Evolutionary conservation across 2,888 invertebrate genomes (phyloP).

Genomic region (Caenorhabditis japonica): DNA sequence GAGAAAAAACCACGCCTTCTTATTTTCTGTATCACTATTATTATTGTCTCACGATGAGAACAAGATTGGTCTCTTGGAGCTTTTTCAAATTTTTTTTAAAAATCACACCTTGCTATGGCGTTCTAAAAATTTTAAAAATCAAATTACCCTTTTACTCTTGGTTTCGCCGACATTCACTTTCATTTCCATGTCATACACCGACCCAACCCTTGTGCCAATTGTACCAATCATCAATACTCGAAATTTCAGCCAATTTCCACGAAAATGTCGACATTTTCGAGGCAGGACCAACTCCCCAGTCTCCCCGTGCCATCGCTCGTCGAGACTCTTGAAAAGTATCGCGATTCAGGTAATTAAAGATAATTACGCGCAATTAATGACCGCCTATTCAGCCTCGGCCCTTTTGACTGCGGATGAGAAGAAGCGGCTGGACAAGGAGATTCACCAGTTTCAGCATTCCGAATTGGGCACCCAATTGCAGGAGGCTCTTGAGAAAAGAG

Average conservation of each 20-base stretch:
- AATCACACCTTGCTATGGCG: constrained; percentile 1
- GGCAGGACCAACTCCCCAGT: constrained; percentile 52
- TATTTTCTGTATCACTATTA: too few relatives aligned
- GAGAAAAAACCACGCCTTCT: constrained; percentile 12
- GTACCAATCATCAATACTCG: too few relatives aligned
- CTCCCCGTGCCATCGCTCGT: constrained; percentile 63
- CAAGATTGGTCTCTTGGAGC: constrained; percentile 7
- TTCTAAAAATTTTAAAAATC: too few relatives aligned
- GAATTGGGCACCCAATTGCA: constrained; percentile 54
- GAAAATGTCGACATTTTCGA: constrained; percentile 48
- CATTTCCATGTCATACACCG: too few relatives aligned
- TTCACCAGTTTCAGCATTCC: constrained; percentile 59
- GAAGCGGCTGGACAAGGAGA: constrained; percentile 35
- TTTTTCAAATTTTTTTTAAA: constrained; percentile 8
- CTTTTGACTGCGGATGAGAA: constrained; percentile 48
- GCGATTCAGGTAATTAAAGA: constrained; percentile 55
- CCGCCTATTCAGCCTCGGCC: constrained; percentile 52
- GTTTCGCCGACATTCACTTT: too few relatives aligned
- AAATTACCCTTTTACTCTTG: too few relatives aligned
- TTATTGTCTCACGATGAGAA: too few relatives aligned
- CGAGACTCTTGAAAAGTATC: constrained; percentile 62
- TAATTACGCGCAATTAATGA: background rate
- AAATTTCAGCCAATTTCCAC: constrained; percentile 1
- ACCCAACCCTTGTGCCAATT: too few relatives aligned
- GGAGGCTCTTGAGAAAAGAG: constrained; percentile 55